Conservation (phyloP, 2,888 invertebrate species). For the Spilosoma lubricipeda region DNA sequence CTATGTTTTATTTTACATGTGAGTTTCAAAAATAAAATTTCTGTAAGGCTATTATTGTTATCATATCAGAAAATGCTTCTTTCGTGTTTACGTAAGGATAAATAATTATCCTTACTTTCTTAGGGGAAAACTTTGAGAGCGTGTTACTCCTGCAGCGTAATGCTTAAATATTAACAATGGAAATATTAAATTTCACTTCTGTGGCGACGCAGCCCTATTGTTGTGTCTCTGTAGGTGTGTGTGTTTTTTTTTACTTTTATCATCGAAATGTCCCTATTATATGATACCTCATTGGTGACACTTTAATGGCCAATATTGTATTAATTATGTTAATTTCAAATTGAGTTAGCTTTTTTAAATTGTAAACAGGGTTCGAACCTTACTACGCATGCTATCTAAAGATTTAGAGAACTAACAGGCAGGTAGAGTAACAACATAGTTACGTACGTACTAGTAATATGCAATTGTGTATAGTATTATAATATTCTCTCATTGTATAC, state of each 20-base stretch:
- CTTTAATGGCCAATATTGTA: conserved; percentile 5
- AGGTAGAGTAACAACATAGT: not conserved
- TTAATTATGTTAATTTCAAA: not conserved
- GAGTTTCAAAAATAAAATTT: conserved; percentile 35
- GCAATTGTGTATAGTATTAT: not conserved
- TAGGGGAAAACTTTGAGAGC: conserved; percentile 66
- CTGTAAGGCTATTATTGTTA: conserved; percentile 51
- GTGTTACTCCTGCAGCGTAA: conserved; percentile 64
- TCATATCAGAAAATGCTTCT: conserved; percentile 58
- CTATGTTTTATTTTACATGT: not conserved
- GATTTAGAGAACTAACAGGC: too few species aligned
- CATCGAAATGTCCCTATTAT: conserved; percentile 2
- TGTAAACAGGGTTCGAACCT: not conserved
- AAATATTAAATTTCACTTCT: conserved; percentile 65
- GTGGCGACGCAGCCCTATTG: conserved; percentile 26
- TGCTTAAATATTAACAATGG: conserved; percentile 65
- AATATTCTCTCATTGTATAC: not conserved
- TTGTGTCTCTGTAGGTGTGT: conserved; percentile 19
- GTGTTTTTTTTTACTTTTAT: conserved; percentile 16
- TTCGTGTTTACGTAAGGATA: conserved; percentile 60
- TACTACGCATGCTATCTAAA: too few species aligned
- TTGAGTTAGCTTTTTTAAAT: not conserved
- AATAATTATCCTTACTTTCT: conserved; percentile 71
- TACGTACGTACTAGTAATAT: too few species aligned
- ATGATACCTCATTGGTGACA: conserved; percentile 12